These are phyloP conservation scores for Ptychochromis oligacanthus DNA, from an alignment of 2,113 vertebrate species.

Conservation along the genomic window DNA sequence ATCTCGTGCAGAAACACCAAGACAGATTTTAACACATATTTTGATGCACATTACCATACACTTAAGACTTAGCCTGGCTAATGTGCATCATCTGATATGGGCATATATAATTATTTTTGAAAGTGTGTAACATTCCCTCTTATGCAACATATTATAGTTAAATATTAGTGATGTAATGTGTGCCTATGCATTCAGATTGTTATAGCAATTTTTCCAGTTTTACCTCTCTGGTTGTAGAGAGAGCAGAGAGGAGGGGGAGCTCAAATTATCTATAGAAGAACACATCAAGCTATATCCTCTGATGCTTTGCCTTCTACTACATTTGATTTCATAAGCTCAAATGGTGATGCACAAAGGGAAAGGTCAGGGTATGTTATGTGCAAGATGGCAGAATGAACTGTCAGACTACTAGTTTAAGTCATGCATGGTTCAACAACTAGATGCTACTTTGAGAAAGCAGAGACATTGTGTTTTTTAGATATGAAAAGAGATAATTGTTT, in stretches of 20 bases:
- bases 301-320: not conserved
- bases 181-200: not conserved
- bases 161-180: not conserved
- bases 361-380: not conserved
- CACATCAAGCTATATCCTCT: not conserved
- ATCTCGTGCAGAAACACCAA: not conserved
- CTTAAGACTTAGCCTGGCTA: too few species aligned
- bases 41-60: too few species aligned
- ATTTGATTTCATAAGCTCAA: slow-evolving; percentile 13
- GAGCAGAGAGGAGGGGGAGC: not conserved
- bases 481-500: not conserved
- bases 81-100: too few species aligned
- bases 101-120: too few species aligned
- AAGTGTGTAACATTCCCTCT: not conserved
- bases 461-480: not conserved
- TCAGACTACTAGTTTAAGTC: not conserved
- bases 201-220: not conserved
- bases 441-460: not conserved
- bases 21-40: not conserved
- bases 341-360: slow-evolving; percentile 3
- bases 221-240: not conserved
- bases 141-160: not conserved
- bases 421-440: not conserved
- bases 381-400: not conserved
- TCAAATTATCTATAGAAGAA: not conserved